These are phyloP conservation scores for Euplagia quadripunctaria DNA, from an alignment of 2,888 invertebrate species.

Conservation along the genomic window DNA sequence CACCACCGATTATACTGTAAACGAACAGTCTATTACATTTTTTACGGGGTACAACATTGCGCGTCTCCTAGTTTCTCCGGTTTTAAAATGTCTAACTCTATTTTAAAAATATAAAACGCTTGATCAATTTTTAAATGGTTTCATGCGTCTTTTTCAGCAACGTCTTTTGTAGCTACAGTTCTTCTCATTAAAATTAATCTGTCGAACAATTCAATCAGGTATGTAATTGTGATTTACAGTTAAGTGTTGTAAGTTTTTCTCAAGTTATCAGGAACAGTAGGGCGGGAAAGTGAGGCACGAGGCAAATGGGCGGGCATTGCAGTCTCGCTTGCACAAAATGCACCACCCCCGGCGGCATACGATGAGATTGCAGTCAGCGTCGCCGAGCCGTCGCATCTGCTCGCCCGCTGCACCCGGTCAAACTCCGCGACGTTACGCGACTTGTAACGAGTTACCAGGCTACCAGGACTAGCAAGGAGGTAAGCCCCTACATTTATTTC, in stretches of 20 bases:
- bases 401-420: constrained; percentile 71
- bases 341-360: constrained; percentile 80
- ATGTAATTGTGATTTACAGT: constrained; percentile 54
- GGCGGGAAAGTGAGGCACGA: constrained; percentile 86
- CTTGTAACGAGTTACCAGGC: constrained; percentile 85
- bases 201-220: constrained; percentile 50
- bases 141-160: not conserved
- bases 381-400: constrained; percentile 74
- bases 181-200: constrained; percentile 31
- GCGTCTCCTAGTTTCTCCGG: constrained; percentile 24
- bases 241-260: constrained; percentile 66
- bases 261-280: constrained; percentile 73
- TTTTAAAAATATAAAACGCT: not conserved
- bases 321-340: constrained; percentile 86
- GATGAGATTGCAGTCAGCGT: constrained; percentile 80
- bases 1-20: constrained; percentile 53
- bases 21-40: constrained; percentile 44
- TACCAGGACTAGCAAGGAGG: constrained; percentile 75
- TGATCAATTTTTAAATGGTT: not conserved
- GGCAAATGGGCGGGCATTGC: constrained; percentile 83
- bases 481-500: constrained; percentile 80
- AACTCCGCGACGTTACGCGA: constrained; percentile 75
- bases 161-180: not conserved
- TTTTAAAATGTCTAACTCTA: not conserved
- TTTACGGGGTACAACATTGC: constrained; percentile 30